These are phyloP conservation scores for Virgularia gustaviana DNA, from an alignment of 92 coral and sea anemone species.

Conservation along the genomic window DNA sequence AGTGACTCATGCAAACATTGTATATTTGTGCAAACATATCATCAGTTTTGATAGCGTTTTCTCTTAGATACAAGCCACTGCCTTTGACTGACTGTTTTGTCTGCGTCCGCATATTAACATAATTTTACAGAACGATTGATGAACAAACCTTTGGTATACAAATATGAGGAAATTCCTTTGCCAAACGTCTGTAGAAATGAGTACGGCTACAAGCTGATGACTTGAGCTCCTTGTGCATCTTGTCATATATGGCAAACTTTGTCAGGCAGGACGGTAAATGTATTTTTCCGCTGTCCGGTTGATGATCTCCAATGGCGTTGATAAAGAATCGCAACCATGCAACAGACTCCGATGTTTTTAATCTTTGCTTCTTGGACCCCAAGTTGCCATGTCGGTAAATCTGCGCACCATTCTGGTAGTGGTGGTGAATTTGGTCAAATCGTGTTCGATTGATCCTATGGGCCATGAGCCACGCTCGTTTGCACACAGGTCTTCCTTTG, in stretches of 20 bases:
- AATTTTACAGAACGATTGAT: too few relatives aligned
- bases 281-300: slow-evolving; percentile 44
- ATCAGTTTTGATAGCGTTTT: too few relatives aligned
- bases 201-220: neutral
- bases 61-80: too few relatives aligned
- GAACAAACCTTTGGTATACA: neutral
- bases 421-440: neutral
- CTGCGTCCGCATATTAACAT: too few relatives aligned
- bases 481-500: neutral
- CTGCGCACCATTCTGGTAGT: slow-evolving; percentile 39
- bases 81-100: too few relatives aligned
- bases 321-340: slow-evolving; percentile 40
- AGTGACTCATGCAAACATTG: too few relatives aligned
- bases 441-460: neutral
- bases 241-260: slow-evolving; percentile 32
- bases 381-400: slow-evolving; percentile 39
- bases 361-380: slow-evolving; percentile 31
- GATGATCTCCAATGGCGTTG: slow-evolving; percentile 48
- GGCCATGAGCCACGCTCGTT: neutral
- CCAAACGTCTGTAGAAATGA: neutral
- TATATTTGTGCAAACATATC: too few relatives aligned
- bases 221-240: slow-evolving; percentile 33
- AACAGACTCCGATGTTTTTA: slow-evolving; percentile 42
- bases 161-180: neutral
- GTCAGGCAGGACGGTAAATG: slow-evolving; percentile 55